Base-by-base conservation (phyloP, 2,888 invertebrate genomes). In the Cecidostiba fungosa region DNA sequence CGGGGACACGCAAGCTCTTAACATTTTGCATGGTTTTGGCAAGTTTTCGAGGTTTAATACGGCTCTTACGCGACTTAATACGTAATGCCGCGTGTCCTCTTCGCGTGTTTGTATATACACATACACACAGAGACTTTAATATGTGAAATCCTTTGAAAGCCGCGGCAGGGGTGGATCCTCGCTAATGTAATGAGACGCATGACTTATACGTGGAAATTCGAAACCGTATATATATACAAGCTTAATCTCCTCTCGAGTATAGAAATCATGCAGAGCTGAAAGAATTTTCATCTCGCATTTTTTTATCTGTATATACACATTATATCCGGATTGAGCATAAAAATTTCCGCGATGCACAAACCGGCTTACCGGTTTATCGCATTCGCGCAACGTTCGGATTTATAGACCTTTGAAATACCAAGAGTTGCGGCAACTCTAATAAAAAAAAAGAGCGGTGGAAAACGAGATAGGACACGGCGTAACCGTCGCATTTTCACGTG, bases 281-380 rank as follows among this genome's bases (percentile, higher is more conserved):
- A 66, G 66, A 26, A 66, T 26, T 66, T 66, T 66, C 14, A 10
- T 29, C 26, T 14, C 5, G 29, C 12, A 6, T 26, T 12, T 29
- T 26, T 66, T 19, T 12, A 8, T 72, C 23, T 43, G 1, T 39
- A n/a, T 43, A 3, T 72, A 32, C 26, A 32, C 32, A 36, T 36
- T 62, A 66, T 39, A 62, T 43, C 59, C 29, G 26, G 39, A 66
- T 66, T 47, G 16, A 6, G 19, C 23, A 43, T 43, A 26, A 10
- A 47, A 74, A 74, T 74, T 47, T 3, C 69, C 10, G 4, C 14
- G n/a, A 74, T 26, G 50, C 54, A 1, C n/a, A 1, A 76, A 82
- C 39, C 74, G 81, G 59, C 73, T 81, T 73, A 72, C 19, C 66
- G 79, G 29, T 73, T 81, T 81, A 81, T 81, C 81, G 82, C 74